Evolutionary conservation across 2,888 invertebrate species (phyloP), one percentile per base, ranked within the genome.

Genomic region (Sinohyriopsis cumingii): DNA sequence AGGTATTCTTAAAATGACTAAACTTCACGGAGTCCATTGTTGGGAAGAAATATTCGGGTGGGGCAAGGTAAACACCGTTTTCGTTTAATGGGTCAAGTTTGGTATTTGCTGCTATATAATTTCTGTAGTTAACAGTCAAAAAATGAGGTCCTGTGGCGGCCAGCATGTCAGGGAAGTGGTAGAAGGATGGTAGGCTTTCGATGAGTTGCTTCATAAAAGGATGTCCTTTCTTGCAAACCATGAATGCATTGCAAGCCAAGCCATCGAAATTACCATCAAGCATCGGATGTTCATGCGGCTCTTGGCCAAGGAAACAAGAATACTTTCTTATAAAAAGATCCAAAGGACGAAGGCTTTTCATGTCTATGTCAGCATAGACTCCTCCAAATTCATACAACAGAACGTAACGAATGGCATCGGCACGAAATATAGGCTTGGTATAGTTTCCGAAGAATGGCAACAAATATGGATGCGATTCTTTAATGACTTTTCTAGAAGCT

Each of bases 391-490:
- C 45, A 45, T 45, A 45, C 12, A 45, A 45, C 15, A 45, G 15
- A 45, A 45, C 45, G 45, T 45, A 45, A 12, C 45, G 45, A 45
- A 45, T 19, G 70, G 72, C 80, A 60, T 83, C 82, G 5, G 75
- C 80, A 28, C 79, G 60, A 28, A 74, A 70, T 25, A 72, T 80
- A 33, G 60, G 65, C 45, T 69, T 57, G 5, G 73, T 68, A 68
- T 80, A 80, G 25, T 67, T 71, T 60, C 76, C 71, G 65, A 71
- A 83, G n/a, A 77, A 73, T 5, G 45, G n/a, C 19, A 75, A 55
- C 57, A 69, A 77, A 53, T 71, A 45, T 0, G 82, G 79, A 70
- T 77, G 83, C 25, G 73, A 68, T 18, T 63, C 66, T 7, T 59
- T 63, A 22, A 84, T 71, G 22, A 84, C 68, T 19, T 53, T 53